phyloP scores from a whole-genome alignment of 2,113 vertebrate species.

The Canis aureus region DNA sequence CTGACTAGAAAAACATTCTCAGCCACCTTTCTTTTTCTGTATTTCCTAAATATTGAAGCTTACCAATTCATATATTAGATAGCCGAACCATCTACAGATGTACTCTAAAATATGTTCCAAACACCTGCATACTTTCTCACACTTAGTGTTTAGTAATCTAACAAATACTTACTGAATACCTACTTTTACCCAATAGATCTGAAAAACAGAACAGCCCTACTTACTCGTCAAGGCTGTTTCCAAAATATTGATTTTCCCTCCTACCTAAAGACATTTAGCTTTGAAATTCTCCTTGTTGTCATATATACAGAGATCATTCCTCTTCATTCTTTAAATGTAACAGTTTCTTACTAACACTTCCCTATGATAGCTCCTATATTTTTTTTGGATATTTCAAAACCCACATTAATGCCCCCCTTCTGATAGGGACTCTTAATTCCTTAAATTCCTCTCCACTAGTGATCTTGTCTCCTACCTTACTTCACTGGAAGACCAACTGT shows the following conservation, averaged over 20 bases:
- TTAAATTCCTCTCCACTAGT: not conserved
- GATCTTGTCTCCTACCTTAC: not conserved
- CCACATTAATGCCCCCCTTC: not conserved
- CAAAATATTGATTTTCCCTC: not conserved
- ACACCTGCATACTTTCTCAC: not conserved
- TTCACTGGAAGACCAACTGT: not conserved
- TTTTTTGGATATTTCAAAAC: conserved; percentile 45
- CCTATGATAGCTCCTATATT: not conserved
- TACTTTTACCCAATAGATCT: not conserved
- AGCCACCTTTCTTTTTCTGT: conserved; percentile 1
- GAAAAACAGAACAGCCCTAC: not conserved
- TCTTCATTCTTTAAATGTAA: not conserved
- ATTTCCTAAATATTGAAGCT: not conserved
- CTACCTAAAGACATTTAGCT: not conserved
- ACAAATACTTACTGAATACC: not conserved
- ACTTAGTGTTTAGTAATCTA: not conserved
- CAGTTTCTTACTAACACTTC: not conserved
- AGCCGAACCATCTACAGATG: not conserved
- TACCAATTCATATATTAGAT: not conserved
- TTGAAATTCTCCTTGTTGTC: not conserved
- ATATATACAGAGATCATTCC: not conserved
- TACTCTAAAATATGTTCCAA: conserved; percentile 21
- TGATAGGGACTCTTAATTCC: not conserved
- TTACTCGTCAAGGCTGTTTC: not conserved
- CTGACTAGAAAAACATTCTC: conserved; percentile 38